A percentile compares a stretch with the other conserved stretches of the same genome.
These are phyloP conservation scores for Hydrotaea cyrtoneurina DNA, from an alignment of 2,888 invertebrate genomes.

Conservation along the genomic window DNA sequence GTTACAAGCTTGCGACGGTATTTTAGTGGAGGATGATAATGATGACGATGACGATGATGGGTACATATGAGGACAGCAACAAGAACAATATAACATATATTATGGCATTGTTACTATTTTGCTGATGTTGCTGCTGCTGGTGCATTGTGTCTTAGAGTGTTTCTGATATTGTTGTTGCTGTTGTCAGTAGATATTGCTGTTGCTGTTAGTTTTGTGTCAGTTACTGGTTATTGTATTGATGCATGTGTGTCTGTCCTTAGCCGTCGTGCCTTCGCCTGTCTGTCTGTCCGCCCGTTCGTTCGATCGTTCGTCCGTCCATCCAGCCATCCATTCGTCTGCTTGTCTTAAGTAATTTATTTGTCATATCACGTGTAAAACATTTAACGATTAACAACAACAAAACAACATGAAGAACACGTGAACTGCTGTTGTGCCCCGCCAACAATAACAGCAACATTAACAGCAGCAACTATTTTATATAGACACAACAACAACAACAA, in stretches of 20 bases:
- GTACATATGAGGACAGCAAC: neutral
- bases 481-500: no score
- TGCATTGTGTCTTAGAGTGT: conserved; percentile 2
- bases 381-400: conserved; percentile 72
- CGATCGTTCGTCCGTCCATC: conserved; percentile 9
- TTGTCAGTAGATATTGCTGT: neutral
- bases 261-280: neutral
- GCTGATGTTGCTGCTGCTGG: neutral
- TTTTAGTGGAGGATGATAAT: neutral
- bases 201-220: conserved; percentile 22
- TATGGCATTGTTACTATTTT: conserved; percentile 2
- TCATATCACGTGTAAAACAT: conserved; percentile 81
- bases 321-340: neutral
- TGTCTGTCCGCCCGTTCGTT: neutral
- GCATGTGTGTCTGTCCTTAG: conserved; percentile 11
- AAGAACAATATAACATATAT: conserved; percentile 19
- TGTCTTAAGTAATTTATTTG: conserved; percentile 77
- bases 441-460: conserved; percentile 21
- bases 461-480: neutral
- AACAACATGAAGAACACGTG: conserved; percentile 5
- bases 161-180: neutral
- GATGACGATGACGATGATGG: neutral
- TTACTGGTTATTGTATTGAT: conserved; percentile 9
- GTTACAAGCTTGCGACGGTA: neutral
- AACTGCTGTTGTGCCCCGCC: conserved; percentile 10